phyloP scores from a whole-genome alignment of 2,797 vertebrate species.

The Siniperca undulata region DNA sequence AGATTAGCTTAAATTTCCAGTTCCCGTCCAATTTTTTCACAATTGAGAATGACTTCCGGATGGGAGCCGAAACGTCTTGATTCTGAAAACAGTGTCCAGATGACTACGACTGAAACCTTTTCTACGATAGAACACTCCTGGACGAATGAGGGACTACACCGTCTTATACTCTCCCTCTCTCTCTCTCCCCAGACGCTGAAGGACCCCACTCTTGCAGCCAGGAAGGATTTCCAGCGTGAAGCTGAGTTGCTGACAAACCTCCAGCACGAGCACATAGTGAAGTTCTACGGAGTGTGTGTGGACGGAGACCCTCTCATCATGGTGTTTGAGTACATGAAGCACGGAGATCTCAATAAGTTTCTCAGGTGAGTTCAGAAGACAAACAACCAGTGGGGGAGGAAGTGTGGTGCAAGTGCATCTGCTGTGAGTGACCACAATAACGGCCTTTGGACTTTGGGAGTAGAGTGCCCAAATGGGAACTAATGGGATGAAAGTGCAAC shows the following conservation, averaged over 20 bases:
- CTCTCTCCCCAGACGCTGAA: slow-evolving; percentile 90
- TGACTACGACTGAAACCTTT: too few relatives aligned
- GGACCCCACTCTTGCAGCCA: slow-evolving; percentile 93
- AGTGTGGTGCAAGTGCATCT: background rate
- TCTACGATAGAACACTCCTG: too few relatives aligned
- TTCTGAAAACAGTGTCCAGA: too few relatives aligned
- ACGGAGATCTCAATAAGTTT: slow-evolving; percentile 98
- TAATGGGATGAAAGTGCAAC: too few relatives aligned
- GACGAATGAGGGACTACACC: too few relatives aligned
- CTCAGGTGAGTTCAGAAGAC: slow-evolving; percentile 86
- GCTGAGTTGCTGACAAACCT: slow-evolving; percentile 97
- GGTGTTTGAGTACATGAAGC: slow-evolving; percentile 99
- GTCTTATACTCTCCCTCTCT: background rate
- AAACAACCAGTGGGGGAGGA: too few relatives aligned
- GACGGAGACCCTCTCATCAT: slow-evolving; percentile 98
- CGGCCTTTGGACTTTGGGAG: too few relatives aligned
- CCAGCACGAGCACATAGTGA: slow-evolving; percentile 98
- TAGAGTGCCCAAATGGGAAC: too few relatives aligned
- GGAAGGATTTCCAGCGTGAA: slow-evolving; percentile 97
- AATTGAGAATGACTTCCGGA: too few relatives aligned
- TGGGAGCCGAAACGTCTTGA: too few relatives aligned
- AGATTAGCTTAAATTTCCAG: too few relatives aligned
- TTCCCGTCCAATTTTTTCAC: too few relatives aligned
- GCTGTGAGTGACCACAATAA: background rate
- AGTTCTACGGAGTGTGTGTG: slow-evolving; percentile 96